Evolutionary conservation across 2,888 invertebrate genomes (phyloP).

Genomic region (Cerceris ruficornis): DNA sequence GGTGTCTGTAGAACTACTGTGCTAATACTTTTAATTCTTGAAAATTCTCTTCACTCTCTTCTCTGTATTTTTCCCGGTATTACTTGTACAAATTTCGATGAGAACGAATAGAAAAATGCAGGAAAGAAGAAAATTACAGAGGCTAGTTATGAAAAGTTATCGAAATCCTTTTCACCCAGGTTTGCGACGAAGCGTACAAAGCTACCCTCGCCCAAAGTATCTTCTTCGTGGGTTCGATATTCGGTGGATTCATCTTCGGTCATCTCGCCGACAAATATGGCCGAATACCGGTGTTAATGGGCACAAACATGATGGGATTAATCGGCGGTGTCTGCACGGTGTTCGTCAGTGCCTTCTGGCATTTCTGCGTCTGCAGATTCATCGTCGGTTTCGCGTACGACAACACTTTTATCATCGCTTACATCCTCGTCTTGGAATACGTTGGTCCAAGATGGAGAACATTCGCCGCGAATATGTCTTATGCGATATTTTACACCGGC

Average conservation of each 20-base stretch:
- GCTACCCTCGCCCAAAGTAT: slow-evolving; percentile 91
- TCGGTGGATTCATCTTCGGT: slow-evolving; percentile 92
- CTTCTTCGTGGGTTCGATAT: slow-evolving; percentile 94
- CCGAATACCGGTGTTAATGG: slow-evolving; percentile 91
- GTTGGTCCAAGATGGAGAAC: slow-evolving; percentile 83
- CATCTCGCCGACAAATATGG: slow-evolving; percentile 94
- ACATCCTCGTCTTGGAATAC: slow-evolving; percentile 82
- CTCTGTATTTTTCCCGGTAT: too few relatives aligned
- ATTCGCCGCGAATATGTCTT: slow-evolving; percentile 83
- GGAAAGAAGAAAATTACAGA: too few relatives aligned
- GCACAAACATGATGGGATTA: slow-evolving; percentile 90
- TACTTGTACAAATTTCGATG: too few relatives aligned
- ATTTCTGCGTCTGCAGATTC: slow-evolving; percentile 91
- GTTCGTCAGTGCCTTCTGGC: slow-evolving; percentile 88
- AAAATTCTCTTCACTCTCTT: too few relatives aligned
- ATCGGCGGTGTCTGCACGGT: slow-evolving; percentile 88
- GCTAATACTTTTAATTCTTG: too few relatives aligned
- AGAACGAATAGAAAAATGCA: too few relatives aligned
- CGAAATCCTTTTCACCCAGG: slow-evolving; percentile 45
- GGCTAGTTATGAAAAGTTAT: background rate
- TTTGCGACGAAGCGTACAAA: slow-evolving; percentile 67
- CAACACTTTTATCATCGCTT: slow-evolving; percentile 91
- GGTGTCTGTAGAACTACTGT: too few relatives aligned
- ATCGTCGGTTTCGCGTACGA: slow-evolving; percentile 94
- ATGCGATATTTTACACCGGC: slow-evolving; percentile 82